Base-by-base conservation (phyloP, 2,113 vertebrate genomes). In the Himantopus leucocephalus region DNA sequence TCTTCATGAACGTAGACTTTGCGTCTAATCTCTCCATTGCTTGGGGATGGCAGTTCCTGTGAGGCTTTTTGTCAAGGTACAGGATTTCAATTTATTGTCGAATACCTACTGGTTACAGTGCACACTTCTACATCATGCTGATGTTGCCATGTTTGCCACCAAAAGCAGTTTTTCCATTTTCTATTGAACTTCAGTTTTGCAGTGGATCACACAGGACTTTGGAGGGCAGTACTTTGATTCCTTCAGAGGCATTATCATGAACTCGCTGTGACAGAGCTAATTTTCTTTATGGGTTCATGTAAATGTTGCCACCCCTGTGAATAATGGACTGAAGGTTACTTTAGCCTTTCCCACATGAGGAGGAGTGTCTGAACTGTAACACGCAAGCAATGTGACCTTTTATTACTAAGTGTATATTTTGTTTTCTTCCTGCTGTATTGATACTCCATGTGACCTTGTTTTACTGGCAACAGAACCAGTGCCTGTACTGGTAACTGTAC, bases 121-220 rank as follows among this genome's bases (percentile, higher is more conserved):
- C 4, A 2, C 2, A 0, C 12, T 80, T 83, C 26, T 59, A 7
- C 30, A 6, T 92, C 13, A 21, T 1, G 3, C 21, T 80, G 4
- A 32, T 47, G 16, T 39, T 92, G 59, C 24, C 14, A 1, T 26
- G 4, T 77, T 62, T 52, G 16, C 48, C 19, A 13, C 20, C 55
- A n/a, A 72, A 78, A 68, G 24, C 8, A 30, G 12, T 39, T 71
- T 90, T 72, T 50, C 22, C 4, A 1, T 87, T 74, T 88, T 86
- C 9, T 80, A 0, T 75, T 19, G 1, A 81, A 12, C 39, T 50
- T 3, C 15, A 48, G 7, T 43, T 84, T 75, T 84, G 34, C 34
- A 32, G 43, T 23, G 75, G 64, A 15, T 81, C 9, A 15, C 4
- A 0, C 9, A 70, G 62, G 43, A 43, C 15, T 9, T 43, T 72